phyloP scores from a whole-genome alignment of 92 coral and sea anemone genomes.

The Blastomussa wellsi region DNA sequence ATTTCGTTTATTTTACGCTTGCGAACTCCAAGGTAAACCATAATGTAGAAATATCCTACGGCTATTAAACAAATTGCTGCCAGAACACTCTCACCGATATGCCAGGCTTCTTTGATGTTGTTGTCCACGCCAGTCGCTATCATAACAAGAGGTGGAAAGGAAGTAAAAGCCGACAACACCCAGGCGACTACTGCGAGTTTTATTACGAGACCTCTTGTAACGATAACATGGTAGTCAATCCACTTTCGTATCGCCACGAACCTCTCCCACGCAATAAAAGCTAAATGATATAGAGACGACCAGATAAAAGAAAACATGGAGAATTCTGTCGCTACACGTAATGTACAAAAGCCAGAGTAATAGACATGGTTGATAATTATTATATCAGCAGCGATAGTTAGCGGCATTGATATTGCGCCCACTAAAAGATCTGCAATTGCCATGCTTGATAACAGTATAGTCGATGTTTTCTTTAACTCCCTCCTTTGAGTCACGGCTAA shows the following conservation, averaged over 20 bases:
- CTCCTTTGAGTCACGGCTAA: neutral
- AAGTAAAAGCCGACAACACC: too few species aligned
- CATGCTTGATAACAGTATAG: too few species aligned
- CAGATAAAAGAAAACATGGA: neutral
- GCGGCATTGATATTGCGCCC: neutral
- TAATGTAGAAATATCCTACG: neutral
- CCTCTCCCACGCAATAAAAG: neutral
- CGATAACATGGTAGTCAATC: neutral
- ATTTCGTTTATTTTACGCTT: too few species aligned
- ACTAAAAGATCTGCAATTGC: neutral
- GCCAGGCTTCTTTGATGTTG: neutral
- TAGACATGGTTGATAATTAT: neutral
- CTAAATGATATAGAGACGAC: neutral
- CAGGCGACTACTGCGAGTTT: too few species aligned
- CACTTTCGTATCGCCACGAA: neutral
- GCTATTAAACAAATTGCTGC: neutral
- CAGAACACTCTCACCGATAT: neutral
- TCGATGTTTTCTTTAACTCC: neutral
- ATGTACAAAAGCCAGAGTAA: neutral
- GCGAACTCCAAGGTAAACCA: too few species aligned
- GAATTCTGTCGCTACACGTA: neutral
- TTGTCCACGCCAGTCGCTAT: too few species aligned
- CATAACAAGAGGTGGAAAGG: too few species aligned
- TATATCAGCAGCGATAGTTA: neutral
- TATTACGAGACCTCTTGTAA: neutral